These are phyloP conservation scores for Drosophila melanogaster DNA, from an alignment of 1,140 invertebrate genomes.

Conservation along the genomic window DNA sequence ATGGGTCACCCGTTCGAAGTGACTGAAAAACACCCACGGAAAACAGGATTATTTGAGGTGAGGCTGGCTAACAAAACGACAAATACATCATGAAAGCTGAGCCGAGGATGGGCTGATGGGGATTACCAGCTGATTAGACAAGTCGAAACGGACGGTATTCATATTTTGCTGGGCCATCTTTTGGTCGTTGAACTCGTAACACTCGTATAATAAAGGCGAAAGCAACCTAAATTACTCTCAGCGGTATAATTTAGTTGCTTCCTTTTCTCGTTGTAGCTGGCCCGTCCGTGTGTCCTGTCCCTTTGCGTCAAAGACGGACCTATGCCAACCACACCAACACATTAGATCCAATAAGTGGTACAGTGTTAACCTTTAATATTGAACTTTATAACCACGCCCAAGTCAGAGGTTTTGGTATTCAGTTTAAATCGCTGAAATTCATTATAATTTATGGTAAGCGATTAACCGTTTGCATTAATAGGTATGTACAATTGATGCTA, in stretches of 20 bases:
- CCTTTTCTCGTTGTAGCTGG: conserved; percentile 40
- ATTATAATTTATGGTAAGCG: too few relatives aligned
- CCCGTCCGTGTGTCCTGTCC: conserved; percentile 32
- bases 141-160: too few relatives aligned
- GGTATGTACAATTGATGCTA: too few relatives aligned
- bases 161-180: conserved; percentile 29
- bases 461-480: too few relatives aligned
- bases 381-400: neutral
- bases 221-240: conserved; percentile 79
- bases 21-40: conserved; percentile 75
- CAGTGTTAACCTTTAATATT: conserved; percentile 1
- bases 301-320: conserved; percentile 53
- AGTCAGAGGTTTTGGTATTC: conserved; percentile 1
- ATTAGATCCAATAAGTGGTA: neutral
- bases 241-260: conserved; percentile 76
- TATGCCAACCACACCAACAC: conserved; percentile 11
- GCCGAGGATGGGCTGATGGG: conserved; percentile 26
- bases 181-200: conserved; percentile 6
- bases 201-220: conserved; percentile 73
- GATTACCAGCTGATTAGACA: too few relatives aligned
- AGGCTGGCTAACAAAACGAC: conserved; percentile 42
- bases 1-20: conserved; percentile 80
- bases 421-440: neutral
- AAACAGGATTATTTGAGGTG: conserved; percentile 61
- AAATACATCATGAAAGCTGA: conserved; percentile 72